Base-by-base conservation (phyloP, 2,888 invertebrate genomes). In the Antheraea yamamai region DNA sequence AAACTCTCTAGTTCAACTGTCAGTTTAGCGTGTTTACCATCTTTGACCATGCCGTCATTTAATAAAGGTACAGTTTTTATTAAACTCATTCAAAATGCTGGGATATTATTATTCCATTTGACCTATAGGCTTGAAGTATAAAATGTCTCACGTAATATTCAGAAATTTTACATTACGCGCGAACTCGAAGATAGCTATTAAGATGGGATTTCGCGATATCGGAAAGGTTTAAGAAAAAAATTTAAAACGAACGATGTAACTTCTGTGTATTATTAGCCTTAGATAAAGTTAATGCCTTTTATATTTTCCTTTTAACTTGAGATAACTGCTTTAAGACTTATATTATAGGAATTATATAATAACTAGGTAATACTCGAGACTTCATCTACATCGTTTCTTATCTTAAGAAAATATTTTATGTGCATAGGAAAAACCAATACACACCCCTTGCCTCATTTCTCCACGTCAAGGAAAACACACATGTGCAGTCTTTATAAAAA, bases 161-260 rank as follows among this genome's bases (percentile, higher is more conserved):
- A 68, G 68, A 68, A 18, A 68, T 68, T 20, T 68, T 68, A 35
- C 68, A 68, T 68, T 35, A 68, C 26, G 68, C 20, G 30, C 66
- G 35, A 18, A 18, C 35, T 73, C 14, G 35, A 73, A 73, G 35
- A 30, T 73, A 55, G 55, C 73, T 73, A 73, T 73, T 73, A 73
- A 73, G 73, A 73, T 73, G 58, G 73, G 73, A 73, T 47, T 30
- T 58, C 52, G 35, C 30, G 73, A 73, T 73, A 58, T 35, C 58
- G 58, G 30, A n/a, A 73, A 58, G 30, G 35, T 58, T 61, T 58
- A 20, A 23, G 12, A 61, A 10, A 12, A n/a, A 23, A n/a, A n/a
- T 7, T 55, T 55, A 20, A 55, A 55, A 55, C 20, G 55, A 61
- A n/a, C n/a, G 20, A 58, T 10, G 7, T 20, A 23, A 23, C 23